Evolutionary conservation across 2,113 vertebrate species (phyloP), one percentile per base, ranked within the genome.

Genomic region (Dolichotis patagonum): DNA sequence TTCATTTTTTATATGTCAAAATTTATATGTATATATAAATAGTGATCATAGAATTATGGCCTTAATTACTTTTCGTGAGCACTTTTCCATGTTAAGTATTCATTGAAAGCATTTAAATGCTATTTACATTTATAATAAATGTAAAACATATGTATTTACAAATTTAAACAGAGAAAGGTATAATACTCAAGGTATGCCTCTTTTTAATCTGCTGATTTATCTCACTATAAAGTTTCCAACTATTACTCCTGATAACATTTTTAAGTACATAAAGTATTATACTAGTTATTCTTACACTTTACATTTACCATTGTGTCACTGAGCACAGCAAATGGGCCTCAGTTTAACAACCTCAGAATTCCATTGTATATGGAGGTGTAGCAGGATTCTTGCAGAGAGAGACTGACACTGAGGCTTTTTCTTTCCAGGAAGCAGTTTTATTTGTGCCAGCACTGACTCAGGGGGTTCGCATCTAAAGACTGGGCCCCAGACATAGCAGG

Each of bases 11-110:
- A 6, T 85, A 60, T 88, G 54, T 90, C 56, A 87, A 24, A 65
- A 56, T 93, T 60, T 90, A 43, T 49, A 20, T 20, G 26, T 35
- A 30, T 65, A 30, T 77, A 28, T 60, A 43, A 67, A 49, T 60
- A 63, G 54, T 65, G 7, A 58, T 87, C 46, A 81, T 43, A 46
- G 88, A 71, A 56, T n/a, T n/a, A 63, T 80, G 60, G 8, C 62
- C 62, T 14, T 77, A 77, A 30, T 94, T 85, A 75, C 22, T 5
- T 89, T 46, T 84, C 85, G 58, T 89, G 26, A 56, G 73, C 32
- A 77, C 80, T 92, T 95, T 94, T 56, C 32, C 69, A 73, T 80
- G 22, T 75, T 87, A 96, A 41, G 41, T 91, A 93, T 69, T 83
- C 46, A 88, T 5, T 58, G 46, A 96, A 94, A 75, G 28, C 32